Percentiles rank a stretch among this genome's conserved stretches.
These are phyloP conservation scores for Polyploca ridens DNA, from an alignment of 2,888 invertebrate species.

Conservation along the genomic window DNA sequence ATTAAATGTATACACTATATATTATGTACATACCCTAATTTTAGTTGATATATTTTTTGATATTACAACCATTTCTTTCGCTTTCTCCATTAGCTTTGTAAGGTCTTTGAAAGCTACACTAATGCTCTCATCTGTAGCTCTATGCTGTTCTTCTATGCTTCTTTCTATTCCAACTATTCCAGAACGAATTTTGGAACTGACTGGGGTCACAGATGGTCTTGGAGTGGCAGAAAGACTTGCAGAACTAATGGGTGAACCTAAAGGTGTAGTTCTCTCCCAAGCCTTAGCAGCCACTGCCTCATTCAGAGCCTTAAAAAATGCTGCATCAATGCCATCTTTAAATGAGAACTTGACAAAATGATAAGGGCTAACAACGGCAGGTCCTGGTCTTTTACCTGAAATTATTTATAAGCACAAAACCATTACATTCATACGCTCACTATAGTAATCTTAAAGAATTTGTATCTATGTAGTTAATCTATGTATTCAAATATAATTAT, in stretches of 20 bases:
- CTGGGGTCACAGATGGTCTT: slow-evolving; percentile 53
- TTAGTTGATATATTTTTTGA: slow-evolving; percentile 96
- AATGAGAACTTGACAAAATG: slow-evolving; percentile 94
- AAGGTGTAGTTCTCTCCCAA: slow-evolving; percentile 84
- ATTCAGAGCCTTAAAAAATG: slow-evolving; percentile 86
- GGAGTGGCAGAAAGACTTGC: slow-evolving; percentile 47
- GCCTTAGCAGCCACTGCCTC: slow-evolving; percentile 86
- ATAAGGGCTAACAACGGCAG: slow-evolving; percentile 88
- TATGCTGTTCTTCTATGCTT: slow-evolving; percentile 94
- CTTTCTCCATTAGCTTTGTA: slow-evolving; percentile 96
- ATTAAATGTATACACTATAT: slow-evolving; percentile 9
- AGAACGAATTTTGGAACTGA: slow-evolving; percentile 88
- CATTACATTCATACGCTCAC: not conserved
- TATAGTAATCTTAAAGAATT: slow-evolving; percentile 1
- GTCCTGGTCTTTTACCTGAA: slow-evolving; percentile 89
- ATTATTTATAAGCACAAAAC: slow-evolving; percentile 12
- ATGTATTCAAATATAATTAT: no score
- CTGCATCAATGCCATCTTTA: slow-evolving; percentile 90
- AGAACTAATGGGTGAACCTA: slow-evolving; percentile 43
- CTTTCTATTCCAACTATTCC: slow-evolving; percentile 99
- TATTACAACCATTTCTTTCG: slow-evolving; percentile 98
- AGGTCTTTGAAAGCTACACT: slow-evolving; percentile 98
- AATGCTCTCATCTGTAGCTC: slow-evolving; percentile 96
- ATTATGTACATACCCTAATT: slow-evolving; percentile 86
- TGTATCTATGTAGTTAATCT: no score